These are phyloP conservation scores for Sanderia malayensis DNA, from an alignment of 30 jellyfish, hydroid and myxozoan species.

Conservation along the genomic window DNA sequence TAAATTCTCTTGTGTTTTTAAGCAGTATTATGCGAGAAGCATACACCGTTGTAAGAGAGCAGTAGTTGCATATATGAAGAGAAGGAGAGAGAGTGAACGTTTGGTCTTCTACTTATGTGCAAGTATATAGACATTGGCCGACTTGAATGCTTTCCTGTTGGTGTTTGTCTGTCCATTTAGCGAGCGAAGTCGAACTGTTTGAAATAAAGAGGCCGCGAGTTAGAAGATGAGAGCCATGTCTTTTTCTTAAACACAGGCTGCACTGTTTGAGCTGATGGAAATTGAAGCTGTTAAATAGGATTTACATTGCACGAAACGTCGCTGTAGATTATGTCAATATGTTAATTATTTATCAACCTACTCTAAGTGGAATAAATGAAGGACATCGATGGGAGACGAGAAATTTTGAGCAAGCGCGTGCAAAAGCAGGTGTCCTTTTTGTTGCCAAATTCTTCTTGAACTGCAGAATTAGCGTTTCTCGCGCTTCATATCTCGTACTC, in stretches of 20 bases:
- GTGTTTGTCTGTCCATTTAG: background rate
- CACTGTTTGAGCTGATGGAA: background rate
- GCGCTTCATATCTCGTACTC: no score
- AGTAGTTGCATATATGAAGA: no score
- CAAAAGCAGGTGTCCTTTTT: conserved; percentile 6
- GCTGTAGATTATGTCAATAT: background rate
- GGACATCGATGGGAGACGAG: background rate
- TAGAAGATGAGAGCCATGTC: background rate
- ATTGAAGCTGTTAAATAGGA: background rate
- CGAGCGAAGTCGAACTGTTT: background rate
- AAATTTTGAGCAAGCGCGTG: background rate
- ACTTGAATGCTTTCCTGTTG: background rate
- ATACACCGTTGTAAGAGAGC: no score
- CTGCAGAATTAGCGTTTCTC: no score
- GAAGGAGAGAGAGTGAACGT: no score
- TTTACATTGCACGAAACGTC: background rate
- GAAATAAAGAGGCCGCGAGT: background rate
- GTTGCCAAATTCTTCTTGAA: no score
- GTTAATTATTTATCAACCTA: background rate
- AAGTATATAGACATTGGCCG: background rate
- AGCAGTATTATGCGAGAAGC: no score
- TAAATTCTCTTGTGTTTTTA: no score
- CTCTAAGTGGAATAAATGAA: background rate
- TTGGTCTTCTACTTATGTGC: no score
- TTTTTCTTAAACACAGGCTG: conserved; percentile 2